Evolutionary conservation across 1,140 invertebrate genomes (phyloP).

Genomic region (Orussus abietinus): DNA sequence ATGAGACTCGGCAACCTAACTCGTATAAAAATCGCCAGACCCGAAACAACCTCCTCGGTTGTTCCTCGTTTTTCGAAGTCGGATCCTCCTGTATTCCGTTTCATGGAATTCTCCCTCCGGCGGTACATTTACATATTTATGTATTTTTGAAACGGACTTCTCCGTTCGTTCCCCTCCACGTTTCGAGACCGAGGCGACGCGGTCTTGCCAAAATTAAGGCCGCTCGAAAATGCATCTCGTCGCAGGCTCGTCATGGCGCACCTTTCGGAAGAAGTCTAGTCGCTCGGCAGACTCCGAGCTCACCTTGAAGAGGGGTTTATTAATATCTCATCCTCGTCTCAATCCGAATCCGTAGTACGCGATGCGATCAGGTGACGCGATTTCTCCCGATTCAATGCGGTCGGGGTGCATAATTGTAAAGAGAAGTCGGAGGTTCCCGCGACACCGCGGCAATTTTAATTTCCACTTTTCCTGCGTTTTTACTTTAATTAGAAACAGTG

Average conservation of each 20-base stretch:
- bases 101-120: background rate
- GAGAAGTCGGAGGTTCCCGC: no score
- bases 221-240: background rate
- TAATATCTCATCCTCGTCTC: constrained; percentile 1
- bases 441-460: background rate
- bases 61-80: no score
- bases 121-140: background rate
- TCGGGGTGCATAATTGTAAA: no score
- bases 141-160: background rate
- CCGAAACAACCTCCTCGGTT: no score
- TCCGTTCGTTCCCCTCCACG: background rate
- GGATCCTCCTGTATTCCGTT: no score
- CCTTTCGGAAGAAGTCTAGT: background rate
- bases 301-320: background rate
- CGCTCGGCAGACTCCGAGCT: background rate
- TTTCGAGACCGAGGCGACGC: background rate
- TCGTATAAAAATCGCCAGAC: no score
- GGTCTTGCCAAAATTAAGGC: background rate
- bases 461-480: background rate
- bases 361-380: background rate
- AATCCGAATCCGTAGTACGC: background rate
- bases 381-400: no score
- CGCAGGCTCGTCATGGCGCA: no score
- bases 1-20: no score
- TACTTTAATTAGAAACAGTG: background rate